phyloP scores from a whole-genome alignment of 2,113 vertebrate species.

The Columba livia region DNA sequence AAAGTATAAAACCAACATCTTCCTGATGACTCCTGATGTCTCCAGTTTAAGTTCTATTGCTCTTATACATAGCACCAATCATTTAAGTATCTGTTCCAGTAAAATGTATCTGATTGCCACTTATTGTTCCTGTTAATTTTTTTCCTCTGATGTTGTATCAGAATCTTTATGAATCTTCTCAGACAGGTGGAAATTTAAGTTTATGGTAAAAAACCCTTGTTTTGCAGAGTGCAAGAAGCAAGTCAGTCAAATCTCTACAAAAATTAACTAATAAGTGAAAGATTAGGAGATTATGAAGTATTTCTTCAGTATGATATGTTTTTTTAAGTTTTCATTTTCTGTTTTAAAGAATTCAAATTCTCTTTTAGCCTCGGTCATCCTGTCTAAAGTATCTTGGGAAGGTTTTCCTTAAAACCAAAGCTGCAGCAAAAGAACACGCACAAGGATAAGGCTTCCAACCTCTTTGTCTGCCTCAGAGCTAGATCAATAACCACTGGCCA shows the following conservation, averaged over 20 bases:
- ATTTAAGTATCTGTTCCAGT: neutral
- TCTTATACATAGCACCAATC: neutral
- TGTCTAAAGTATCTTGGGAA: neutral
- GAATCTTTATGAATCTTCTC: neutral
- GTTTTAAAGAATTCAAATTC: neutral
- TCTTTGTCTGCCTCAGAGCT: neutral
- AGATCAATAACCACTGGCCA: neutral
- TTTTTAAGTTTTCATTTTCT: neutral
- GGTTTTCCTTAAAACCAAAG: conserved; percentile 42
- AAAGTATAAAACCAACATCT: neutral
- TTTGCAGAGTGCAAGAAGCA: neutral
- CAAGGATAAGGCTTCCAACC: neutral
- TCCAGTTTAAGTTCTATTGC: neutral
- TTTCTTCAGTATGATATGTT: neutral
- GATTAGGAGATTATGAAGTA: neutral
- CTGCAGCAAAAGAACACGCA: conserved; percentile 63
- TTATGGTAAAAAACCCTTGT: neutral
- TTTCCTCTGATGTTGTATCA: neutral
- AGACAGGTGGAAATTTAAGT: neutral
- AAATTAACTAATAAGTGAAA: neutral
- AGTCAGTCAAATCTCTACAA: neutral
- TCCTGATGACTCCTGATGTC: neutral
- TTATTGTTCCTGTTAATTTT: neutral
- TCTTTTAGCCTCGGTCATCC: neutral
- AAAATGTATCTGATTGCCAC: neutral